Percentiles rank a stretch among this genome's conserved stretches.
These are phyloP conservation scores for Drosophila suzukii DNA, from an alignment of 1,140 invertebrate genomes.

Conservation along the genomic window DNA sequence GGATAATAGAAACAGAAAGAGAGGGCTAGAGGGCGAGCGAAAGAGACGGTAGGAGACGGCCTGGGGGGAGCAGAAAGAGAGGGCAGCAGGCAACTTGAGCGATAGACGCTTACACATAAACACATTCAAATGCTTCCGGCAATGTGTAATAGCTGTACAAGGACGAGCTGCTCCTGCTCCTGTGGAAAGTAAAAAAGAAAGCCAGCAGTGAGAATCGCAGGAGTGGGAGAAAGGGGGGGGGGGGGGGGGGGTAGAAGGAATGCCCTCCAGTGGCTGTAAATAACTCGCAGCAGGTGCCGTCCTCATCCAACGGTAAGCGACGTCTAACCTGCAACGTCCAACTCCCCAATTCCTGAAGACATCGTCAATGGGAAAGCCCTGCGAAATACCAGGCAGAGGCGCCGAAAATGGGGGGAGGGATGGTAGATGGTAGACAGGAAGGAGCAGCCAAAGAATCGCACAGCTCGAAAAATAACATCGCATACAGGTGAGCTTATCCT, in stretches of 20 bases:
- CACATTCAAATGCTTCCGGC: slow-evolving; percentile 79
- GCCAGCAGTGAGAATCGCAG: not conserved
- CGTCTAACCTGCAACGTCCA: slow-evolving; percentile 5
- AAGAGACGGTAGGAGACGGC: not conserved
- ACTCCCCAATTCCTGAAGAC: slow-evolving; percentile 35
- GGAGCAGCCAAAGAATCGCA: slow-evolving; percentile 21
- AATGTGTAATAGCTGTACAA: slow-evolving; percentile 73
- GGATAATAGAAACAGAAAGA: not conserved
- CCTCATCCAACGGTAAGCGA: slow-evolving; percentile 28
- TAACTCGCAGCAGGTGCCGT: slow-evolving; percentile 77
- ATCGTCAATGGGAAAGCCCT: slow-evolving; percentile 23
- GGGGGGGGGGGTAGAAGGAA: slow-evolving; percentile 43
- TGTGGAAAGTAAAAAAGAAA: slow-evolving; percentile 2
- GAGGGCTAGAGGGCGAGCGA: not conserved
- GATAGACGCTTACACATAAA: slow-evolving; percentile 73
- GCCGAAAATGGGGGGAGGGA: not conserved
- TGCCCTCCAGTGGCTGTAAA: slow-evolving; percentile 77
- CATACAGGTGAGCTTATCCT: not conserved
- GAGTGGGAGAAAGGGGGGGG: not conserved
- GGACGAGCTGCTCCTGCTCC: slow-evolving; percentile 29
- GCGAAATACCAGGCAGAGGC: slow-evolving; percentile 9
- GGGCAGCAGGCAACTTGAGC: slow-evolving; percentile 30
- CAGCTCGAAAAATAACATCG: slow-evolving; percentile 12
- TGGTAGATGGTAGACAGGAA: not conserved
- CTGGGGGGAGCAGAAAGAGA: not conserved